phyloP scores from a whole-genome alignment of 2,888 invertebrate genomes.

The Tridacna gigas region DNA sequence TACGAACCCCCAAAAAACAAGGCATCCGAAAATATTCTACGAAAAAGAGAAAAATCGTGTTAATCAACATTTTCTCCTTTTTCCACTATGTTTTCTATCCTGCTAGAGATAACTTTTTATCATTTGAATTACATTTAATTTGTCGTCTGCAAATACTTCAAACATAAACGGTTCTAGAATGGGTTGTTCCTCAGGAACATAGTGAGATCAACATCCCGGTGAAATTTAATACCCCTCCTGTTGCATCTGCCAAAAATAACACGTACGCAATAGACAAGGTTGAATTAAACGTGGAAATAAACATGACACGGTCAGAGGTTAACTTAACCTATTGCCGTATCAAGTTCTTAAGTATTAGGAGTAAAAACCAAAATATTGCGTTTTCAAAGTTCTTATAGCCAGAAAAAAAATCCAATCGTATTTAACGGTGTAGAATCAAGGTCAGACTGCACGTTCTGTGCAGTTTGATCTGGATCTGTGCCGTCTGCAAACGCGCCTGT shows the following conservation, averaged over 20 bases:
- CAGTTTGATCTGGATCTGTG: no score
- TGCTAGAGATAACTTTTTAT: not conserved
- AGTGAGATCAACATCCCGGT: not conserved
- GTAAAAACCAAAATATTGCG: not conserved
- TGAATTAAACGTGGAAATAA: not conserved
- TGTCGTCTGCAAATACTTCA: not conserved
- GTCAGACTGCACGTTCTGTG: not conserved
- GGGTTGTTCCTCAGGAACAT: not conserved
- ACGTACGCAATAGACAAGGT: constrained; percentile 6
- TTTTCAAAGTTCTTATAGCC: not conserved
- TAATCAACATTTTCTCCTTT: not conserved
- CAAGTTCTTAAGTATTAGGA: no score
- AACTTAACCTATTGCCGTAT: not conserved
- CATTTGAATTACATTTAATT: not conserved
- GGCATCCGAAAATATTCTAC: no score
- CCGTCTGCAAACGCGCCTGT: no score
- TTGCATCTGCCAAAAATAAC: constrained; percentile 17
- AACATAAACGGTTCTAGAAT: not conserved
- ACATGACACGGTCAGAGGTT: not conserved
- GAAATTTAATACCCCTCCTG: not conserved
- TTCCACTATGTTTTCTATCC: not conserved
- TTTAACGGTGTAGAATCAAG: not conserved
- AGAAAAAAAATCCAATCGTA: not conserved
- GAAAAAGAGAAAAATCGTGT: no score
- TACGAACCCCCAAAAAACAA: no score